Evolutionary conservation across 2,797 vertebrate species (phyloP), one percentile per base, ranked within the genome.

Genomic region (Antrozous pallidus): DNA sequence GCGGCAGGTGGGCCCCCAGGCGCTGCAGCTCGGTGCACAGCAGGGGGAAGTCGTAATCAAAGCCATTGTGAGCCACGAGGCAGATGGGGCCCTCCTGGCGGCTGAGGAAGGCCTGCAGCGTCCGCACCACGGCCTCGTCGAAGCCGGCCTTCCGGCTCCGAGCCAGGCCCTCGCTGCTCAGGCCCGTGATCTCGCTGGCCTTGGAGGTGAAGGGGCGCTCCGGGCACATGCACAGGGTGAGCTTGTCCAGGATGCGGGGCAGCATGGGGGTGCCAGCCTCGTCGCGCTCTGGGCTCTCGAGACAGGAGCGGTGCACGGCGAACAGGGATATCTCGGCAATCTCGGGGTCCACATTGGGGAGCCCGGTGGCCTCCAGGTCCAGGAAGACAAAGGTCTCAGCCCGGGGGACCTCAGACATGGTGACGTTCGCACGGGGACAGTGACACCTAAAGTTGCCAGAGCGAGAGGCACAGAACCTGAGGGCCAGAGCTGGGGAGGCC

Each of bases 41-140:
- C 49, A 98, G 90, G 1, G 98, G 98, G 74, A 98, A 98, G 95
- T 98, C 98, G 0, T 97, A 98, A n/a, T 78, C 67, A 0, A 98
- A 97, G 54, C 98, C 98, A 0, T 98, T 98, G 93, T 98, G 98
- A 31, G 98, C 98, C 74, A 98, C 97, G 2, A 98, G 96, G 86
- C 98, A 98, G 85, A 98, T 51, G 4, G 98, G 98, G 22, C 96
- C 81, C 18, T 96, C 95, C 93, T 98, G 98, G 31, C 98, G 96
- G 51, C 95, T 92, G 82, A 98, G 88, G 93, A 98, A 98, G 18
- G 95, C 97, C 31, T 90, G 94, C 40, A 98, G 65, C 0, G 74
- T 83, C 31, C 24, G 87, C 26, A 96, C 94, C 80, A 97, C 94
- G 0, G 87, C 42, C 0, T 0, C 0, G 5, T 98, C 89, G 6